phyloP scores from a whole-genome alignment of 2,797 vertebrate species.

The Oreortyx pictus region DNA sequence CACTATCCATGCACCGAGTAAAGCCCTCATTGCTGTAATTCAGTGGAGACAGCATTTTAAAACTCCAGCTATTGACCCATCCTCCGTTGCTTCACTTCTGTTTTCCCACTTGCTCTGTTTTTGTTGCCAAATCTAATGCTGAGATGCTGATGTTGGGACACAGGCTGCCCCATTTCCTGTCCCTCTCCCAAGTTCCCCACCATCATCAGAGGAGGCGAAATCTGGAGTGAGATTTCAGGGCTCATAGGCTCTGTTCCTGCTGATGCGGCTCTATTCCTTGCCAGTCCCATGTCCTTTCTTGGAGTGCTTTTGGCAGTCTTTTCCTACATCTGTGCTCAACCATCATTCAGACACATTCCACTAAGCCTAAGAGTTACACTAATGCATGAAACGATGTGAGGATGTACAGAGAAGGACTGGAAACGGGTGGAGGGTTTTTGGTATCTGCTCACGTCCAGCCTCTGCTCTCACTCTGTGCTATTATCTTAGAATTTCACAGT shows the following conservation, averaged over 20 bases:
- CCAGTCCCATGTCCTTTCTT: conserved; percentile 50
- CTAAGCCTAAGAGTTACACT: neutral
- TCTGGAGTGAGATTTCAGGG: neutral
- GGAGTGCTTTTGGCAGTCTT: conserved; percentile 53
- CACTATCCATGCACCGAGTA: neutral
- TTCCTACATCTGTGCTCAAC: conserved; percentile 46
- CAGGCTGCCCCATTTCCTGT: neutral
- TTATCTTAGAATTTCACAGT: neutral
- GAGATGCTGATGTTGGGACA: neutral
- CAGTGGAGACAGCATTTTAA: neutral
- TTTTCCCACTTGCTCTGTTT: neutral
- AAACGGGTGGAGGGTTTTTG: accelerated
- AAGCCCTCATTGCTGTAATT: neutral
- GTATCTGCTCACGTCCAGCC: neutral
- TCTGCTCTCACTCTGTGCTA: accelerated
- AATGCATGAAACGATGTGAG: neutral
- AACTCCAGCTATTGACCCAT: neutral
- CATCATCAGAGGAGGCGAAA: neutral
- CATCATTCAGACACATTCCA: conserved; percentile 44
- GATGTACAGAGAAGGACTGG: neutral
- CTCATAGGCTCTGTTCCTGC: neutral
- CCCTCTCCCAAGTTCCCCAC: conserved; percentile 9
- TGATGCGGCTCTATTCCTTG: conserved; percentile 29
- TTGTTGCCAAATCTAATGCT: neutral
- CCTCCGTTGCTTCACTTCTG: neutral